phyloP scores from a whole-genome alignment of 2,113 vertebrate species.

The Poeciliopsis turrubarensis region DNA sequence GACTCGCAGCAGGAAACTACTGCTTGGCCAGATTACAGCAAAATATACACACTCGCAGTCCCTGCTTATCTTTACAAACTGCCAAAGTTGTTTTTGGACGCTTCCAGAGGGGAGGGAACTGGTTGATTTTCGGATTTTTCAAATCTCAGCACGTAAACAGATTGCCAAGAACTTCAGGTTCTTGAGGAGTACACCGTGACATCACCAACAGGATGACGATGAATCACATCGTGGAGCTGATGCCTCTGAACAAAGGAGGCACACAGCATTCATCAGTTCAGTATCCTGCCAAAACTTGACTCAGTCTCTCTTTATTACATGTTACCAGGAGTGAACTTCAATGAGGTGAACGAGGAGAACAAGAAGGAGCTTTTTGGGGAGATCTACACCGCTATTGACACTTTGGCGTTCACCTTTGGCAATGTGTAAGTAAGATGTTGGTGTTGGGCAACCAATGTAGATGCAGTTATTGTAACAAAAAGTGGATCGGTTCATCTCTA shows the following conservation, averaged over 20 bases:
- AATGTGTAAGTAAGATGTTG: slow-evolving; percentile 89
- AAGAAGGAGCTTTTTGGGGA: slow-evolving; percentile 90
- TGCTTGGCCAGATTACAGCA: slow-evolving; percentile 73
- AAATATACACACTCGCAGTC: slow-evolving; percentile 50
- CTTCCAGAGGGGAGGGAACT: slow-evolving; percentile 10
- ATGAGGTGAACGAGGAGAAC: slow-evolving; percentile 94
- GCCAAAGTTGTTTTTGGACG: slow-evolving; percentile 54
- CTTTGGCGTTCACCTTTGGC: slow-evolving; percentile 96
- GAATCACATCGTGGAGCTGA: slow-evolving; percentile 34
- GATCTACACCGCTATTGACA: slow-evolving; percentile 93
- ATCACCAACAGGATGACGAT: slow-evolving; percentile 41
- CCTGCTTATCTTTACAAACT: slow-evolving; percentile 52
- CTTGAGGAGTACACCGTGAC: slow-evolving; percentile 26
- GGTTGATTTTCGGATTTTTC: slow-evolving; percentile 1
- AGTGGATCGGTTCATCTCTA: too few relatives aligned
- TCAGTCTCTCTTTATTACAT: slow-evolving; percentile 20
- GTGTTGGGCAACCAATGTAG: neutral
- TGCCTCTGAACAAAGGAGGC: slow-evolving; percentile 44
- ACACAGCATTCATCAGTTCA: slow-evolving; percentile 14
- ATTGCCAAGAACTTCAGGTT: neutral
- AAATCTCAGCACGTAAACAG: slow-evolving; percentile 12
- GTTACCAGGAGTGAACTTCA: slow-evolving; percentile 91
- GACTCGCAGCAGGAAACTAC: slow-evolving; percentile 80
- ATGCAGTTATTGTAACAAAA: too few relatives aligned
- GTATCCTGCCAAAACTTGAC: slow-evolving; percentile 27